A percentile compares a stretch with the other conserved stretches of the same genome.
Evolutionary conservation across 2,797 vertebrate species (phyloP).

Genomic region (Remorina albescens): DNA sequence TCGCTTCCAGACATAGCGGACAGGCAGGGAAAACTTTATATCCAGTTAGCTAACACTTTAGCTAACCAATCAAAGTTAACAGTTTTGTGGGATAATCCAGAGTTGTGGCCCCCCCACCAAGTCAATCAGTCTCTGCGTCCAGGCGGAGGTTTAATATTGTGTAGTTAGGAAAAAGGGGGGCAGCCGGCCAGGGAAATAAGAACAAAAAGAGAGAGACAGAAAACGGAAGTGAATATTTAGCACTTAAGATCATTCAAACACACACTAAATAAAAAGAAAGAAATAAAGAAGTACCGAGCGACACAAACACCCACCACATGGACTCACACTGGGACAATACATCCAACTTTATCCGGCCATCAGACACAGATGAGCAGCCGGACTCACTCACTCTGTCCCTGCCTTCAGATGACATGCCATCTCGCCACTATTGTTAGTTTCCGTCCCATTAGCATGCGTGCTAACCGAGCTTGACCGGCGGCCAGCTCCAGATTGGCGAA

Average conservation of each 20-base stretch:
- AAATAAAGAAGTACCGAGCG: no score
- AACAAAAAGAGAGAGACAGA: constrained; percentile 62
- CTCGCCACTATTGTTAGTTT: constrained; percentile 62
- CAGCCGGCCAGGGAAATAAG: constrained; percentile 62
- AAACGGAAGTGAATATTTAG: constrained; percentile 79
- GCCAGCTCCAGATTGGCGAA: constrained; percentile 51
- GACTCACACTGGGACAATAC: neutral
- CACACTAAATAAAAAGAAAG: no score
- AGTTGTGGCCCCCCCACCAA: constrained; percentile 70
- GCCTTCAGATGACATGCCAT: constrained; percentile 61
- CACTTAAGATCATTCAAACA: constrained; percentile 21
- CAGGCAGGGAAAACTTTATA: constrained; percentile 66
- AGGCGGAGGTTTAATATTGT: constrained; percentile 42
- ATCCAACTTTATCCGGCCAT: constrained; percentile 53
- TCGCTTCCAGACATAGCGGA: constrained; percentile 86
- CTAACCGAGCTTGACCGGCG: constrained; percentile 77
- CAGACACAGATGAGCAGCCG: constrained; percentile 35
- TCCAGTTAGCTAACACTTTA: constrained; percentile 79
- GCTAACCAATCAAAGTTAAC: constrained; percentile 79
- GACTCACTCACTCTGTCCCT: constrained; percentile 45
- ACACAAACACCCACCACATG: constrained; percentile 25
- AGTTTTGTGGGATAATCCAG: constrained; percentile 59
- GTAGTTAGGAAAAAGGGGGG: constrained; percentile 57
- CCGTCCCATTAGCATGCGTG: constrained; percentile 76
- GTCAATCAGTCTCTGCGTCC: constrained; percentile 70